phyloP scores from a whole-genome alignment of 2,797 vertebrate genomes.

The Decapterus maruadsi region DNA sequence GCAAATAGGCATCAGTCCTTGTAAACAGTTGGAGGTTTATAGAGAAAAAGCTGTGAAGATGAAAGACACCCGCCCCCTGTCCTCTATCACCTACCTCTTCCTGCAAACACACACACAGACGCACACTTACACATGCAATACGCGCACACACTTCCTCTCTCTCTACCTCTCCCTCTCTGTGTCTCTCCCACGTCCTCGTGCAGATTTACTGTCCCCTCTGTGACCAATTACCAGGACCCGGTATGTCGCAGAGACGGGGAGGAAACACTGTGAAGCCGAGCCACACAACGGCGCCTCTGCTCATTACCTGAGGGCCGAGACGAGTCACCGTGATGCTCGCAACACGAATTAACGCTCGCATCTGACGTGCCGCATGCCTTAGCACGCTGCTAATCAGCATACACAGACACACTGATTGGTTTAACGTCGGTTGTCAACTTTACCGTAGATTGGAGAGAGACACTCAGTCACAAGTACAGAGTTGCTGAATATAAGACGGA shows the following conservation, averaged over 20 bases:
- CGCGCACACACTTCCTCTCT: slow-evolving; percentile 38
- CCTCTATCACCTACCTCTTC: slow-evolving; percentile 71
- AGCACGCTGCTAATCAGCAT: slow-evolving; percentile 66
- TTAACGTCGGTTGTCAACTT: slow-evolving; percentile 58
- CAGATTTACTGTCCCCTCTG: slow-evolving; percentile 85
- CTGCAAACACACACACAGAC: slow-evolving; percentile 65
- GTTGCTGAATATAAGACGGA: slow-evolving; percentile 13
- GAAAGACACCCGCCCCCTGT: slow-evolving; percentile 78
- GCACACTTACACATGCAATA: slow-evolving; percentile 47
- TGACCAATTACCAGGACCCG: slow-evolving; percentile 83
- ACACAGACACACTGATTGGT: slow-evolving; percentile 48
- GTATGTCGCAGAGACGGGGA: slow-evolving; percentile 72
- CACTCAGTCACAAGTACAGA: slow-evolving; percentile 17
- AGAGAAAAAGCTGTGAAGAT: slow-evolving; percentile 82
- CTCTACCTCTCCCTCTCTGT: slow-evolving; percentile 46
- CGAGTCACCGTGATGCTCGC: slow-evolving; percentile 62
- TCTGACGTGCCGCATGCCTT: slow-evolving; percentile 64
- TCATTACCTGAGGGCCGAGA: slow-evolving; percentile 77
- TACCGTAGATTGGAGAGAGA: slow-evolving; percentile 27
- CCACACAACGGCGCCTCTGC: slow-evolving; percentile 65
- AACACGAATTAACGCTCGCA: slow-evolving; percentile 72
- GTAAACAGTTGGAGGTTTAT: slow-evolving; percentile 83
- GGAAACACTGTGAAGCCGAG: slow-evolving; percentile 68
- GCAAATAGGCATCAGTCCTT: slow-evolving; percentile 76
- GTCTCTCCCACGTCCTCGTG: slow-evolving; percentile 75